A percentile compares a stretch with the other conserved stretches of the same genome.
These are phyloP conservation scores for Chironomus tentans DNA, from an alignment of 2,888 invertebrate genomes.

Conservation along the genomic window DNA sequence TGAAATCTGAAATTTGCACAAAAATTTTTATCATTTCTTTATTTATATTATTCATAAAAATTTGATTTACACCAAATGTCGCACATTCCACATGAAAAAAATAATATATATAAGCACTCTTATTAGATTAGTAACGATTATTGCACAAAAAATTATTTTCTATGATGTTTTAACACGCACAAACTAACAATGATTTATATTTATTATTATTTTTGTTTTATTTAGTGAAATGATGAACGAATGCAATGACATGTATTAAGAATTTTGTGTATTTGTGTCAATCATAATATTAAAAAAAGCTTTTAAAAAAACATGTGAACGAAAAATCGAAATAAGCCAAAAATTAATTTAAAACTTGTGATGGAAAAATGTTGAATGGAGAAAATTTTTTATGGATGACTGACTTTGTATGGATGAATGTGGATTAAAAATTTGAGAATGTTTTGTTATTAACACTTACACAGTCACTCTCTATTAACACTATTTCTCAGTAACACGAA, in stretches of 20 bases:
- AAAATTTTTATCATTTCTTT: no score
- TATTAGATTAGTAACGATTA: not conserved
- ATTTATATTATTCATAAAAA: no score
- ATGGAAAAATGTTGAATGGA: not conserved
- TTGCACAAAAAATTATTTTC: not conserved
- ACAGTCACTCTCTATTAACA: not conserved
- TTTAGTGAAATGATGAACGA: not conserved
- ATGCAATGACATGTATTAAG: not conserved
- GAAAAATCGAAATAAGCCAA: constrained; percentile 1
- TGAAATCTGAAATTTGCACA: no score
- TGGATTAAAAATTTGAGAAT: not conserved
- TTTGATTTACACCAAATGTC: not conserved
- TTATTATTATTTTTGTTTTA: not conserved
- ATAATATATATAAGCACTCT: not conserved
- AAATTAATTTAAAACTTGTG: not conserved
- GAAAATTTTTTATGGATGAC: not conserved
- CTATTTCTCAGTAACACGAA: no score
- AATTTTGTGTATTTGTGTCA: not conserved
- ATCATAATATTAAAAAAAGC: not conserved
- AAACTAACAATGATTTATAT: not conserved
- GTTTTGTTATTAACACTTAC: not conserved
- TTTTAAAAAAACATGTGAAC: constrained; percentile 1
- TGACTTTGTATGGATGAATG: not conserved
- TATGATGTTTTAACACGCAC: not conserved
- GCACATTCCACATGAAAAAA: not conserved